Evolutionary conservation across 2,888 invertebrate species (phyloP), one percentile per base, ranked within the genome.

Genomic region (Pimpla rufipes): DNA sequence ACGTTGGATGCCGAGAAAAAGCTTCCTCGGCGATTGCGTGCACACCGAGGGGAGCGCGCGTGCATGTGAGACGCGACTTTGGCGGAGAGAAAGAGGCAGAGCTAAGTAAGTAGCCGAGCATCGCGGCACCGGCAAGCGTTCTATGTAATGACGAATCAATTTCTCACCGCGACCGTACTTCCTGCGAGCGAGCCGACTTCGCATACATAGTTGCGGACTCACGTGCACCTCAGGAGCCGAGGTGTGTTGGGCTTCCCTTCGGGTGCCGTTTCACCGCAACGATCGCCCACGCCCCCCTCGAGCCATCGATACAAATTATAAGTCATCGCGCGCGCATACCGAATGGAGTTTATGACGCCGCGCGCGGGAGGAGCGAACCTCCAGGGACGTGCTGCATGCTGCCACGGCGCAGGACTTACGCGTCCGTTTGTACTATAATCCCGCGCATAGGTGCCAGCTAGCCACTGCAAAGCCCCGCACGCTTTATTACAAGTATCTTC

Each of bases 61-160:
- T 5, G 29, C 5, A 29, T 29, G 29, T 3, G 29, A 29, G 37
- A 42, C n/a, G 73, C 45, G 37, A 59, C 37, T 8, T 45, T 21
- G 6, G 21, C 29, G 29, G 47, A 55, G 55, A 67, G 59, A 67
- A 73, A 45, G 37, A 70, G 37, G 66, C 70, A 59, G 29, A 55
- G 68, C 59, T 57, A 75, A 77, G 70, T 47, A 74, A 75, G 70
- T 77, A 18, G 40, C 67, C 29, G 47, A 42, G 64, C 47, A 52
- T n/a, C 70, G 45, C 62, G 21, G 16, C 52, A 40, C 57, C 42
- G 52, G 55, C 71, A 18, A 70, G 47, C 18, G 40, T 83, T 81
- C 78, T 75, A 79, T 79, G 86, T 89, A 90, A 90, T 89, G 90
- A 90, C 90, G 88, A 91, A 91, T 91, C 91, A 91, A 91, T 91